These are phyloP conservation scores for Amphiprion percula DNA, from an alignment of 2,113 vertebrate species.

Conservation along the genomic window DNA sequence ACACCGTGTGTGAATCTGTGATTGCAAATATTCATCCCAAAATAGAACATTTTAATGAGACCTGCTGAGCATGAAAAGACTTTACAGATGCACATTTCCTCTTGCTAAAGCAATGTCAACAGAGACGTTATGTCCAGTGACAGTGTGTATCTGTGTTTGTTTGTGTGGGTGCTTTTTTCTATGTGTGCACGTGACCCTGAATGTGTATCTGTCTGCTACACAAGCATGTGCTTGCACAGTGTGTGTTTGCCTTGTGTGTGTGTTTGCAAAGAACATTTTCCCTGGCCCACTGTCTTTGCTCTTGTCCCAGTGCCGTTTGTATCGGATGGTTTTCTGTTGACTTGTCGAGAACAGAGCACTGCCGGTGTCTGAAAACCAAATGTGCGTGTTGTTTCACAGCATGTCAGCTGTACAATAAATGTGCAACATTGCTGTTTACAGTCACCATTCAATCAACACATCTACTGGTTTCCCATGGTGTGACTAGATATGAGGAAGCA, in stretches of 20 bases:
- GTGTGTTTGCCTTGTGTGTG: background rate
- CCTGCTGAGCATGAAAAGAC: slow-evolving; percentile 25
- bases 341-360: slow-evolving; percentile 3
- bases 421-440: background rate
- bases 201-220: background rate
- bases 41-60: slow-evolving; percentile 24
- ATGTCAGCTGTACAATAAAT: background rate
- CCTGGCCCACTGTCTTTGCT: background rate
- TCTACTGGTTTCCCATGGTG: background rate
- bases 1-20: background rate
- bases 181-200: background rate
- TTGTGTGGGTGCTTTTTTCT: background rate
- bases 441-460: background rate
- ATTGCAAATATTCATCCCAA: slow-evolving; percentile 31
- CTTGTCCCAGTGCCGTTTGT: background rate
- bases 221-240: background rate
- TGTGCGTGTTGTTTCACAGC: background rate
- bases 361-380: background rate
- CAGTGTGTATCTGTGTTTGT: background rate
- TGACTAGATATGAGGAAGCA: too few relatives aligned
- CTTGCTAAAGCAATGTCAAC: slow-evolving; percentile 13
- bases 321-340: slow-evolving; percentile 12
- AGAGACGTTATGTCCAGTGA: background rate
- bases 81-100: slow-evolving; percentile 22
- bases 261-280: slow-evolving; percentile 1